Conservation (phyloP, 2,113 vertebrate genomes). For the Hoplias malabaricus region DNA sequence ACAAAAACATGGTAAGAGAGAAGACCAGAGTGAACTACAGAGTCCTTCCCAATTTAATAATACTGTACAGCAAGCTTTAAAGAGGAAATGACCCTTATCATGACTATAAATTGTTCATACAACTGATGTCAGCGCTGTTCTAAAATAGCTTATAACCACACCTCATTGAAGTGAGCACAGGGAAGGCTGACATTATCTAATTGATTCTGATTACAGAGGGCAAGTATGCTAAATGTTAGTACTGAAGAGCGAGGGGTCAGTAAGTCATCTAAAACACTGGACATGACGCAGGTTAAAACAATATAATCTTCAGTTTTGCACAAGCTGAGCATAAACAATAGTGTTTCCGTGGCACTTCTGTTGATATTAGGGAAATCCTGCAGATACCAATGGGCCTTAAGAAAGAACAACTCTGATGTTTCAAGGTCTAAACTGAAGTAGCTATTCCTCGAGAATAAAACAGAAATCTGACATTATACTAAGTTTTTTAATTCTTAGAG, state of each 20-base stretch:
- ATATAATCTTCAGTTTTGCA: slow-evolving; percentile 56
- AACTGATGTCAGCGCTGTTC: slow-evolving; percentile 56
- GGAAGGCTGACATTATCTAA: slow-evolving; percentile 23
- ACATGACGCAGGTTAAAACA: slow-evolving; percentile 67
- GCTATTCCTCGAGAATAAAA: slow-evolving; percentile 20
- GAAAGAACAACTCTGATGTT: slow-evolving; percentile 21
- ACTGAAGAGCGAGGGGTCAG: slow-evolving; percentile 51
- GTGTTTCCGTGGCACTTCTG: slow-evolving; percentile 62
- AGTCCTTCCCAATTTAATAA: slow-evolving; percentile 2
- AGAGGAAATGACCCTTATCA: slow-evolving; percentile 35
- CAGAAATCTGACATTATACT: not conserved
- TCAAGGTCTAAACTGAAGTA: slow-evolving; percentile 20
- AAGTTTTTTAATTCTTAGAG: not conserved
- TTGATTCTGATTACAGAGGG: slow-evolving; percentile 18
- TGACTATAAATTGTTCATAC: slow-evolving; percentile 51
- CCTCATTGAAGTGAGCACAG: slow-evolving; percentile 22
- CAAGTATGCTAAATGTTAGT: slow-evolving; percentile 7
- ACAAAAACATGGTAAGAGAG: not conserved
- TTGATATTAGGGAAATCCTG: slow-evolving; percentile 73
- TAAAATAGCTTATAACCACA: slow-evolving; percentile 43
- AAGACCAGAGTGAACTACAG: not conserved
- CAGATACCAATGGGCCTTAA: slow-evolving; percentile 50
- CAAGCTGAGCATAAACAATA: slow-evolving; percentile 60
- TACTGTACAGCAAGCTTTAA: not conserved
- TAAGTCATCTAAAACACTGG: slow-evolving; percentile 45